Base-by-base conservation (phyloP, 2,888 invertebrate genomes). In the Acrobasis repandana region DNA sequence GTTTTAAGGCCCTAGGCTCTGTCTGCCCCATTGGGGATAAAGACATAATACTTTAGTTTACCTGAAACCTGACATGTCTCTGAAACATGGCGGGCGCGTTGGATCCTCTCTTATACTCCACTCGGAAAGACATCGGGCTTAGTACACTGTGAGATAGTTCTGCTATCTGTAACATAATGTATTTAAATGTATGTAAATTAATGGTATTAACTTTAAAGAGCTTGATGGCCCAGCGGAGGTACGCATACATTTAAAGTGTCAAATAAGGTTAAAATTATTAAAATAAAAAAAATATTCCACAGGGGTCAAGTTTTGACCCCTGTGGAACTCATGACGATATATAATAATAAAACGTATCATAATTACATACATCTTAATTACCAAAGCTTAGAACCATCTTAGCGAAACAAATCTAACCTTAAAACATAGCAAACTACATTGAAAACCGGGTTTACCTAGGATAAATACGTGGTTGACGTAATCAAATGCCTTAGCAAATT, bases 141-240 rank as follows among this genome's bases (percentile, higher is more conserved):
- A 98, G 95, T n/a, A 99, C 99, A 79, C 98, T 99, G 92, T 99
- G 99, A 54, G 97, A 98, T 75, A 98, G 86, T 87, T 98, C 98
- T 15, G 98, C 97, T 94, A 98, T 98, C 98, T 98, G 89, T 5
- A 56, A 48, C 14, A 20, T 5, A 15, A 18, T 14, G 28, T 43
- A 38, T 34, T 11, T n/a, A n/a, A n/a, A n/a, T n/a, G n/a, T n/a
- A n/a, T n/a, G n/a, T n/a, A n/a, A n/a, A n/a, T n/a, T n/a, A n/a
- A n/a, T 1, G n/a, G 10, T 38, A 11, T 38, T 6, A 6, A 14
- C 6, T 28, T 28, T 5, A 28, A 28, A 28, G 28, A 28, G 28
- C 28, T 28, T 8, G 28, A 28, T 6, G 28, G 28, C 28, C 28
- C 28, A 28, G 28, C 28, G 6, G 6, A 5, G 28, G 28, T 28